Conservation (phyloP, 2,797 vertebrate species). For the Ambastaia sidthimunki region DNA sequence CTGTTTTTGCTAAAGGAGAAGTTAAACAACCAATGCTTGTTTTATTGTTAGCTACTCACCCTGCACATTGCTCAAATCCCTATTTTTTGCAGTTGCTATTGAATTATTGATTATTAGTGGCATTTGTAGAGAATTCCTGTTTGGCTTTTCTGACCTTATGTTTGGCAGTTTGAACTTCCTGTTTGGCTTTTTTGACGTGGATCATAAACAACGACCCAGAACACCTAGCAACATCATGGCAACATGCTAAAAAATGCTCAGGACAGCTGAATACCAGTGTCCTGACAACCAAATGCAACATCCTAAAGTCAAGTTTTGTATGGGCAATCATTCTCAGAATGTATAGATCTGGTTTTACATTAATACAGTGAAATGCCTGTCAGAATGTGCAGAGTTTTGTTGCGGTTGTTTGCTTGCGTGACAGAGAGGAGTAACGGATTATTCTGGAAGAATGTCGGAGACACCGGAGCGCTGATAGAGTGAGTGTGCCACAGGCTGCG, state of each 20-base stretch:
- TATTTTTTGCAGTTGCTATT: background rate
- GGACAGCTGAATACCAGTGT: background rate
- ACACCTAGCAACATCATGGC: background rate
- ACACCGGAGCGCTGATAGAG: slow-evolving; percentile 51
- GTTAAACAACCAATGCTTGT: too few relatives aligned
- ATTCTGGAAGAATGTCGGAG: slow-evolving; percentile 50
- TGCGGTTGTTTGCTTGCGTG: background rate
- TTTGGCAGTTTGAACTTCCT: background rate
- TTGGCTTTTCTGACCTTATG: background rate
- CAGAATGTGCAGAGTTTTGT: background rate
- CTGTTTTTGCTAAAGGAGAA: too few relatives aligned
- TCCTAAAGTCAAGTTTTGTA: background rate
- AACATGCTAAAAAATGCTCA: background rate
- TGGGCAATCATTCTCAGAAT: too few relatives aligned
- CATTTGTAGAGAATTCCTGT: background rate
- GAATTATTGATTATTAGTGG: background rate
- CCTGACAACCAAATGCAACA: background rate
- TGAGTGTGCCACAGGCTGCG: slow-evolving; percentile 32
- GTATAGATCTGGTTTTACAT: background rate
- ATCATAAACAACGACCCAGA: background rate
- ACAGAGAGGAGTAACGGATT: slow-evolving; percentile 28
- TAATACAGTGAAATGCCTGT: background rate
- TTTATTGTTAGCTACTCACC: too few relatives aligned
- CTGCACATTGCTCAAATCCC: too few relatives aligned
- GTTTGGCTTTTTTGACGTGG: background rate